Evolutionary conservation across 2,888 invertebrate species (phyloP).

Genomic region (Furcula furcula): DNA sequence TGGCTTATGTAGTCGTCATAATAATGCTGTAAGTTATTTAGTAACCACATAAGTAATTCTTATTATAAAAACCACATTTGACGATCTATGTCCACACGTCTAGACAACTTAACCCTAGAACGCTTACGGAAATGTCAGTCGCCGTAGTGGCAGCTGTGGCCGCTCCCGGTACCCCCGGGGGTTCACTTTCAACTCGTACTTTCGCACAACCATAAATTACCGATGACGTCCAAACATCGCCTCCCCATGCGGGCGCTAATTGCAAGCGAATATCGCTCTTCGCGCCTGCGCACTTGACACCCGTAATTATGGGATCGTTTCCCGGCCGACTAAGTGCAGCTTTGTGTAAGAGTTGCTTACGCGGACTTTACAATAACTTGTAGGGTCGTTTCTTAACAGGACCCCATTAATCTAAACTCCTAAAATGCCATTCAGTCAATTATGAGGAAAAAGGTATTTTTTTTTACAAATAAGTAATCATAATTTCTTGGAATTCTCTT

Average conservation of each 20-base stretch:
- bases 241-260: constrained; percentile 63
- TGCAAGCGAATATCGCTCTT: constrained; percentile 69
- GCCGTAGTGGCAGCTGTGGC: constrained; percentile 48
- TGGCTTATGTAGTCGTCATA: too few species aligned
- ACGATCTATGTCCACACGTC: constrained; percentile 3
- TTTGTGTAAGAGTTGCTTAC: constrained; percentile 38
- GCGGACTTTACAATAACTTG: constrained; percentile 26
- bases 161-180: constrained; percentile 39
- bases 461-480: constrained; percentile 7
- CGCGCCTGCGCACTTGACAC: constrained; percentile 45
- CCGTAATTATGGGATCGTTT: constrained; percentile 52
- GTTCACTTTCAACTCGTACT: constrained; percentile 24
- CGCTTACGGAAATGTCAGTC: constrained; percentile 64
- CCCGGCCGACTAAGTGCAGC: constrained; percentile 43
- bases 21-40: too few species aligned
- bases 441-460: constrained; percentile 1
- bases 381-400: constrained; percentile 36
- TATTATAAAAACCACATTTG: too few species aligned
- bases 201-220: constrained; percentile 62
- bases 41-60: too few species aligned
- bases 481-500: constrained; percentile 10
- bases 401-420: constrained; percentile 29
- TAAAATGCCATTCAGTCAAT: background rate
- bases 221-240: constrained; percentile 47
- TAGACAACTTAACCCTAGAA: constrained; percentile 46